These are phyloP conservation scores for Aproaerema taeniolella DNA, from an alignment of 2,888 invertebrate genomes.

Conservation along the genomic window DNA sequence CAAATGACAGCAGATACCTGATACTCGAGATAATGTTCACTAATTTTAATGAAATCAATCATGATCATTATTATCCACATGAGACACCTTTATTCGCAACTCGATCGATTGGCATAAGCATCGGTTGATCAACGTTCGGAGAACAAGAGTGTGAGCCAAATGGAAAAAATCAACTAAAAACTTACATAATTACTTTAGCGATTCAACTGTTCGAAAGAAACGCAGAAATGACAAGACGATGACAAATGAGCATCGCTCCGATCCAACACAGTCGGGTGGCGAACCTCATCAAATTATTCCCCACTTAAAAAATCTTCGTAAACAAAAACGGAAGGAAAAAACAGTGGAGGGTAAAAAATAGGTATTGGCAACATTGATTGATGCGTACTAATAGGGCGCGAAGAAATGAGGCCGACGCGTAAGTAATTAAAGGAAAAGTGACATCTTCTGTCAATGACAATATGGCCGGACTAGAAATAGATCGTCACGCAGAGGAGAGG, in stretches of 20 bases:
- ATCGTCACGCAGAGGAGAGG: slow-evolving; percentile 69
- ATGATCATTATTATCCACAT: slow-evolving; percentile 19
- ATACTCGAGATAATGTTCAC: slow-evolving; percentile 15
- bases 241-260: slow-evolving; percentile 73
- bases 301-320: slow-evolving; percentile 75
- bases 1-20: not conserved
- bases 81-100: slow-evolving; percentile 23
- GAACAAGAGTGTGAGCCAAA: slow-evolving; percentile 33
- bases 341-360: slow-evolving; percentile 70
- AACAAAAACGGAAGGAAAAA: slow-evolving; percentile 74
- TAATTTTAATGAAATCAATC: slow-evolving; percentile 20
- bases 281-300: slow-evolving; percentile 77
- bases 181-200: slow-evolving; percentile 71
- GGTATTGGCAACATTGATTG: slow-evolving; percentile 78
- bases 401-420: slow-evolving; percentile 71
- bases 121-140: slow-evolving; percentile 34
- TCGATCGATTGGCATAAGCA: slow-evolving; percentile 23
- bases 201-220: slow-evolving; percentile 73
- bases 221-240: slow-evolving; percentile 77
- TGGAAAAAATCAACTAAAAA: slow-evolving; percentile 64
- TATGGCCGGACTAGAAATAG: slow-evolving; percentile 64
- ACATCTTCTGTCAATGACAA: slow-evolving; percentile 73
- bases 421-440: slow-evolving; percentile 76
- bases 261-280: slow-evolving; percentile 74
- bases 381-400: slow-evolving; percentile 77